These are phyloP conservation scores for Anarhynchus alexandrinus DNA, from an alignment of 2,113 vertebrate genomes.

Conservation along the genomic window DNA sequence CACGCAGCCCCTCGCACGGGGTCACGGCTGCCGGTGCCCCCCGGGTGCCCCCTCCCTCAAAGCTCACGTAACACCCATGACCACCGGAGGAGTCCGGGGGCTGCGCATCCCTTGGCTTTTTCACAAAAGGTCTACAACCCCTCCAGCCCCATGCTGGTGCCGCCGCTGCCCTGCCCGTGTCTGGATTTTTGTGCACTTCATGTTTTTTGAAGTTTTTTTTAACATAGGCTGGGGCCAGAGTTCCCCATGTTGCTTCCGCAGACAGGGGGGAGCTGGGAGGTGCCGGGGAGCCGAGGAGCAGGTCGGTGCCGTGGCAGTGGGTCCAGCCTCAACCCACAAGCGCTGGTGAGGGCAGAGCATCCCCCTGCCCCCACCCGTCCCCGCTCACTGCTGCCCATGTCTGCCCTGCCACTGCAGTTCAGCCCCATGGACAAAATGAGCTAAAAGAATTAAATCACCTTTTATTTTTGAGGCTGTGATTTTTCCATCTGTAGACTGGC, in stretches of 20 bases:
- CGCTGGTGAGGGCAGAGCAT: background rate
- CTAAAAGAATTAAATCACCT: background rate
- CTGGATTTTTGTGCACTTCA: background rate
- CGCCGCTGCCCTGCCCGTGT: fast-evolving
- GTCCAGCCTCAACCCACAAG: fast-evolving
- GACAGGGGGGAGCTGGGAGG: background rate
- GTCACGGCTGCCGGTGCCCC: background rate
- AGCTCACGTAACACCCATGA: background rate
- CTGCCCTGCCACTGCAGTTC: fast-evolving
- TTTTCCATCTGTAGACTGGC: background rate
- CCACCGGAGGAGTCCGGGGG: background rate
- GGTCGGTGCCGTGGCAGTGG: fast-evolving
- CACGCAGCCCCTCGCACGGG: fast-evolving
- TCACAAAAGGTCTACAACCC: fast-evolving
- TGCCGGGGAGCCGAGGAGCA: background rate
- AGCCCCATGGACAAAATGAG: fast-evolving
- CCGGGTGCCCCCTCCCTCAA: background rate
- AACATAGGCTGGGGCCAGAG: background rate
- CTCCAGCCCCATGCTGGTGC: background rate
- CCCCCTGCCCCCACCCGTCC: background rate
- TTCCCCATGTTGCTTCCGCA: background rate
- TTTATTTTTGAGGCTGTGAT: background rate
- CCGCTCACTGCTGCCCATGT: fast-evolving
- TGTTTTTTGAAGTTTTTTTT: background rate
- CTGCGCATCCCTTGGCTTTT: background rate